phyloP scores from a whole-genome alignment of 2,797 vertebrate genomes.

The Molossus molossus region DNA sequence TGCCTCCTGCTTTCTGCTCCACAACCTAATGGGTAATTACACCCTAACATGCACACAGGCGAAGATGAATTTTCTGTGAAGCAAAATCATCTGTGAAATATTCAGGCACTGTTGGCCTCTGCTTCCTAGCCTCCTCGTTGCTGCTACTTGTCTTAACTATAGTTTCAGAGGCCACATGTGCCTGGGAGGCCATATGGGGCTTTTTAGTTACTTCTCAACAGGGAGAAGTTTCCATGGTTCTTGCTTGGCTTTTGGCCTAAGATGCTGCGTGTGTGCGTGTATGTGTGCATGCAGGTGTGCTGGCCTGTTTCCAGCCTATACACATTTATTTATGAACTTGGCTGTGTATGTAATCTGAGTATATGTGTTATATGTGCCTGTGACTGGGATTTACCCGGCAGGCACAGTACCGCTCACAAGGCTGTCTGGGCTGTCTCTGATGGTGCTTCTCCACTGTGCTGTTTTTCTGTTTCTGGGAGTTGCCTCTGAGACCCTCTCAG shows the following conservation, averaged over 20 bases:
- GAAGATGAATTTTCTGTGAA: slow-evolving; percentile 69
- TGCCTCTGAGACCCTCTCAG: background rate
- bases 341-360: background rate
- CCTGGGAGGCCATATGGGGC: slow-evolving; percentile 30
- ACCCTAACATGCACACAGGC: slow-evolving; percentile 72
- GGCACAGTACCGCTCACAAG: fast-evolving
- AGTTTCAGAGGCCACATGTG: slow-evolving; percentile 64
- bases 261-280: fast-evolving
- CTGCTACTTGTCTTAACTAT: slow-evolving; percentile 63
- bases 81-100: slow-evolving; percentile 85
- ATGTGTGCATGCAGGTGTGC: no score
- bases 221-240: background rate
- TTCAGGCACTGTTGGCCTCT: slow-evolving; percentile 74
- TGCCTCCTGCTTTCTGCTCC: slow-evolving; percentile 70
- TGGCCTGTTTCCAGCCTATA: background rate
- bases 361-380: background rate
- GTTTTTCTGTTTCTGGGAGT: background rate
- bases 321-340: background rate
- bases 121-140: slow-evolving; percentile 68
- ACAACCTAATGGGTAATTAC: slow-evolving; percentile 85
- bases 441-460: background rate
- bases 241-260: background rate
- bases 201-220: slow-evolving; percentile 53
- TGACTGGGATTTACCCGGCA: fast-evolving
- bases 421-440: no score